Conservation (phyloP, 2,888 invertebrate genomes). For the Dromius quadrimaculatus region DNA sequence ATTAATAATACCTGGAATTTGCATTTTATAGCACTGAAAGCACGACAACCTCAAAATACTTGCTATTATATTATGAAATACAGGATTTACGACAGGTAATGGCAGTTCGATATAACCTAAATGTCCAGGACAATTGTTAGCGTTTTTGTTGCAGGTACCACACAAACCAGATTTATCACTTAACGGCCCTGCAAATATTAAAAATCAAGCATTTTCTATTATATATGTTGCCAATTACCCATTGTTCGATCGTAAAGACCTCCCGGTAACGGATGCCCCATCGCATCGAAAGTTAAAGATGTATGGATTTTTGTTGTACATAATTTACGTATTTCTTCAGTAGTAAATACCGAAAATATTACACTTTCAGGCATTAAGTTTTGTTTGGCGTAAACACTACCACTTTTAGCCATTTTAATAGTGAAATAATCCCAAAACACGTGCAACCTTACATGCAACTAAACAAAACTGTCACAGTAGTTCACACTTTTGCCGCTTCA, state of each 20-base stretch:
- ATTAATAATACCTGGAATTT: conserved; percentile 70
- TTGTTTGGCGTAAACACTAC: conserved; percentile 38
- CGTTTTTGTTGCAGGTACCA: conserved; percentile 79
- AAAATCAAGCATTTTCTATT: conserved; percentile 49
- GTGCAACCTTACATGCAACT: too few species aligned
- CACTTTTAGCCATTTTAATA: conserved; percentile 25
- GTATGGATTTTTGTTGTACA: conserved; percentile 87
- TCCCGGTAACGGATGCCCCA: conserved; percentile 84
- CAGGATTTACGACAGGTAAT: conserved; percentile 89
- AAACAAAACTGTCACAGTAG: too few species aligned
- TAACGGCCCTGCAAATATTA: conserved; percentile 67
- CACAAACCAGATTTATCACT: conserved; percentile 79
- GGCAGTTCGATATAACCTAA: conserved; percentile 94
- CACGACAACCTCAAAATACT: conserved; percentile 79
- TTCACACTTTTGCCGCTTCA: too few species aligned
- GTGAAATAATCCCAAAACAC: too few species aligned
- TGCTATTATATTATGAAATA: conserved; percentile 83
- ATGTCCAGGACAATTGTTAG: conserved; percentile 87
- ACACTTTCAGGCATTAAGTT: conserved; percentile 58
- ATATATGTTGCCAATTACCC: conserved; percentile 68
- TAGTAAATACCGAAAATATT: conserved; percentile 79
- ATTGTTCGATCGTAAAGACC: conserved; percentile 92
- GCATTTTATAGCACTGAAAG: conserved; percentile 77
- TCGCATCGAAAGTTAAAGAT: conserved; percentile 81
- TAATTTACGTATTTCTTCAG: conserved; percentile 81